Evolutionary conservation across 2,888 invertebrate species (phyloP).

Genomic region (Lasioglossum calceatum): DNA sequence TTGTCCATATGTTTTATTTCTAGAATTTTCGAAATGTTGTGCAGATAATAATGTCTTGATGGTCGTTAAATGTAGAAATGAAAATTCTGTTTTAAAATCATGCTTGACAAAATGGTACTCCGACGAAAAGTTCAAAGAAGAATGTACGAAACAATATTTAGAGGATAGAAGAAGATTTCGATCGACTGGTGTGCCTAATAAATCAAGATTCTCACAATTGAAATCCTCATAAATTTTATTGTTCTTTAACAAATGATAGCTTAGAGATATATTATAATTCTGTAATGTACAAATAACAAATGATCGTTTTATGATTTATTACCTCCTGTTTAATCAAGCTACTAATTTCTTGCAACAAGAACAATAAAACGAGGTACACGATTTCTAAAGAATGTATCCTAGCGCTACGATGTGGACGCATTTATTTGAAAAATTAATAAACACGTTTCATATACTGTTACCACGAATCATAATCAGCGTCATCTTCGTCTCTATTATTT

Average conservation of each 20-base stretch:
- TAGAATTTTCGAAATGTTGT: constrained; percentile 88
- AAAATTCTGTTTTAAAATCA: constrained; percentile 89
- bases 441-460: constrained; percentile 54
- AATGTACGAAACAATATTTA: constrained; percentile 93
- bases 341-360: background rate
- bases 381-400: background rate
- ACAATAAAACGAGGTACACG: background rate
- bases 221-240: background rate
- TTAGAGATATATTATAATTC: background rate
- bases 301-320: background rate
- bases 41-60: constrained; percentile 87
- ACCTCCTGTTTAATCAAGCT: background rate
- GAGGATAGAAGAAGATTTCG: constrained; percentile 92
- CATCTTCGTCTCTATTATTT: constrained; percentile 80
- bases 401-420: background rate
- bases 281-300: background rate
- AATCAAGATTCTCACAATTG: constrained; percentile 25
- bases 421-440: constrained; percentile 33
- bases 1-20: constrained; percentile 42
- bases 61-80: constrained; percentile 90
- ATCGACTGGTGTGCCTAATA: constrained; percentile 89
- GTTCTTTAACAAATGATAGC: background rate
- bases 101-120: constrained; percentile 92
- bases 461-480: constrained; percentile 79
- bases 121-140: constrained; percentile 90